Evolutionary conservation across 1,140 invertebrate genomes (phyloP).

Genomic region (Leptonema lineaticorne): DNA sequence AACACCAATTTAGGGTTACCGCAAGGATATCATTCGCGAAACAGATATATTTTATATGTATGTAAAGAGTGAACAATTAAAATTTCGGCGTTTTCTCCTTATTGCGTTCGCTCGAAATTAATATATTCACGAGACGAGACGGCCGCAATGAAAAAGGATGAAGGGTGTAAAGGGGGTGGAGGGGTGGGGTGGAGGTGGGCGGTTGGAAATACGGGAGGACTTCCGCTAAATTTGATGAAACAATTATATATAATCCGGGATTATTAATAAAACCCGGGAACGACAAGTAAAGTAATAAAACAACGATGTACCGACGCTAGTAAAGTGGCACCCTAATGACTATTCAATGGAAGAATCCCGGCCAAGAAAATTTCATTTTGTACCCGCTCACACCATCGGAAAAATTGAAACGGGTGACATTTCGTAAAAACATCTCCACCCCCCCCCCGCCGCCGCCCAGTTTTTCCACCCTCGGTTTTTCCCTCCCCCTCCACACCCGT

Average conservation of each 20-base stretch:
- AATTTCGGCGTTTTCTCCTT: conserved; percentile 12
- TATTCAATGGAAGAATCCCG: conserved; percentile 30
- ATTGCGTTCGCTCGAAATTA: conserved; percentile 11
- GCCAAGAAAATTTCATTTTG: conserved; percentile 31
- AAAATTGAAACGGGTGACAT: no score
- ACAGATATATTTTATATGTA: neutral
- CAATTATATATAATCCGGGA: conserved; percentile 30
- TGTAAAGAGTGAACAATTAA: neutral
- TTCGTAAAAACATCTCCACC: no score
- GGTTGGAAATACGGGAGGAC: neutral
- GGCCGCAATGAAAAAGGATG: neutral
- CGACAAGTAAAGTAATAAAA: conserved; percentile 32
- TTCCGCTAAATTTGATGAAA: conserved; percentile 30
- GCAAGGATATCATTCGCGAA: no score
- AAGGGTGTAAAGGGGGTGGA: neutral
- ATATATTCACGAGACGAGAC: conserved; percentile 16
- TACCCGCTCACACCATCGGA: no score
- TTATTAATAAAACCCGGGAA: conserved; percentile 30
- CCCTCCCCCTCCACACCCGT: neutral
- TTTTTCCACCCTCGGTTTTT: no score
- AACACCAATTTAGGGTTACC: no score
- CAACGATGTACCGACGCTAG: conserved; percentile 14
- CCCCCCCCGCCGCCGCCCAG: no score
- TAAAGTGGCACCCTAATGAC: conserved; percentile 32
- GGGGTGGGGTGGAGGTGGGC: neutral